Conservation (phyloP, 2,888 invertebrate species). For the Lasiommata megera region DNA sequence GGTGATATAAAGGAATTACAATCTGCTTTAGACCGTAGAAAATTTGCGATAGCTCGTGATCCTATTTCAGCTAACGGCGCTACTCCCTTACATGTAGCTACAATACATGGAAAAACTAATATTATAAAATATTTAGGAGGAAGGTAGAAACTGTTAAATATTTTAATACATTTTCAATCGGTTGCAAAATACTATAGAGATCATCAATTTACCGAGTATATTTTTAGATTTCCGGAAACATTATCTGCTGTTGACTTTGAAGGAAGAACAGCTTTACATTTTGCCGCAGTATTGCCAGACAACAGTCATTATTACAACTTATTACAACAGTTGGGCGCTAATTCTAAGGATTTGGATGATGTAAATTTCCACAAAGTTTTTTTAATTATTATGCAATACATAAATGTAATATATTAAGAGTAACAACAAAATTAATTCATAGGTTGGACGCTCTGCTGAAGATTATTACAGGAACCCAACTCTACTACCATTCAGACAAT, state of each 20-base stretch:
- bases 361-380: slow-evolving; percentile 73
- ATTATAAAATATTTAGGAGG: slow-evolving; percentile 84
- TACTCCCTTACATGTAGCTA: slow-evolving; percentile 93
- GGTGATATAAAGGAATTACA: slow-evolving; percentile 93
- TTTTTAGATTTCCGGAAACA: slow-evolving; percentile 90
- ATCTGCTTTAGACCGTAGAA: slow-evolving; percentile 91
- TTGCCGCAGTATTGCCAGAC: slow-evolving; percentile 91
- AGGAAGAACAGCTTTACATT: slow-evolving; percentile 93
- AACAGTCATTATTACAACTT: slow-evolving; percentile 94
- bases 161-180: neutral
- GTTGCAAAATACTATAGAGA: neutral
- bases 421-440: slow-evolving; percentile 32
- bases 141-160: slow-evolving; percentile 47
- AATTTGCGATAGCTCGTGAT: slow-evolving; percentile 94
- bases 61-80: slow-evolving; percentile 91
- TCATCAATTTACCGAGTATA: neutral
- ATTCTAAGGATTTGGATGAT: slow-evolving; percentile 90
- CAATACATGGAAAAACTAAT: slow-evolving; percentile 91
- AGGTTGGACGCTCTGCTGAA: slow-evolving; percentile 91
- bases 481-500: slow-evolving; percentile 85
- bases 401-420: neutral
- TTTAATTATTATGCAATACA: slow-evolving; percentile 9
- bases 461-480: slow-evolving; percentile 86
- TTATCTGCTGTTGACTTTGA: slow-evolving; percentile 89
- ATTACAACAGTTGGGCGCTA: slow-evolving; percentile 91